A percentile compares a stretch with the other conserved stretches of the same genome.
Conservation (phyloP, 2,113 vertebrate genomes). For the Mohoua ochrocephala region DNA sequence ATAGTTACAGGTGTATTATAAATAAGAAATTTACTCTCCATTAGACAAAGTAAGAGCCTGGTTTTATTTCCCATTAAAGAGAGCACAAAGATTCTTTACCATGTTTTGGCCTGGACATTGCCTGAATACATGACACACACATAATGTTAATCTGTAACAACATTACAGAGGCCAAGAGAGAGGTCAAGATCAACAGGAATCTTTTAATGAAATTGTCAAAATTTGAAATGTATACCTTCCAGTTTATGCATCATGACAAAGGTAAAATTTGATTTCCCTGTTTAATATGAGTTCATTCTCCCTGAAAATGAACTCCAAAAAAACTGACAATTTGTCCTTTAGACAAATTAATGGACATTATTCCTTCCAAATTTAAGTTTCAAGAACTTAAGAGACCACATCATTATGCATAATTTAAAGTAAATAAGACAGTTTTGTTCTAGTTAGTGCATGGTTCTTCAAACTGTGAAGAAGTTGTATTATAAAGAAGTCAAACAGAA, state of each 20-base stretch:
- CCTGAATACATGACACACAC: neutral
- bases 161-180: neutral
- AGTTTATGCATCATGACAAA: neutral
- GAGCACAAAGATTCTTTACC: neutral
- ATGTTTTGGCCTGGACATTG: neutral
- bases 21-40: neutral
- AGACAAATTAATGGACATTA: neutral
- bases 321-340: neutral
- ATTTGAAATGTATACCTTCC: neutral
- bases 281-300: neutral
- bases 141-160: neutral
- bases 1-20: neutral
- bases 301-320: neutral
- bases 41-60: neutral
- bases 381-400: neutral
- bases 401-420: neutral
- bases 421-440: neutral
- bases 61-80: neutral
- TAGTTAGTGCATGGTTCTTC: neutral
- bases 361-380: neutral
- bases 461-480: neutral
- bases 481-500: neutral
- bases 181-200: neutral
- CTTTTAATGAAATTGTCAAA: neutral
- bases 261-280: neutral